These are phyloP conservation scores for Salminus brasiliensis DNA, from an alignment of 2,113 vertebrate species.

Conservation along the genomic window DNA sequence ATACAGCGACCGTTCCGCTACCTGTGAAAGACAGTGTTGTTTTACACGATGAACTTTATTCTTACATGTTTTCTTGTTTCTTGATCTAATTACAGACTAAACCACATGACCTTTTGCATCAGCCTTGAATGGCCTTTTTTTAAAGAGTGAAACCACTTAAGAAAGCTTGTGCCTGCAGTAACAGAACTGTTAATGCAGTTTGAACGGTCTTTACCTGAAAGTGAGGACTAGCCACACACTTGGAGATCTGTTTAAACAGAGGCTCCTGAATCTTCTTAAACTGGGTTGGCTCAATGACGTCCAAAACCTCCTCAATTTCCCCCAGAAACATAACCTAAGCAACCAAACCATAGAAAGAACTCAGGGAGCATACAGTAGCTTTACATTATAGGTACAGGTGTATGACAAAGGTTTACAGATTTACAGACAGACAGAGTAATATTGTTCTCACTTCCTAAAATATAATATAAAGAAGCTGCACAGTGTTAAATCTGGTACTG, in stretches of 20 bases:
- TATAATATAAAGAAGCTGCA: too few species aligned
- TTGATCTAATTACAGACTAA: too few species aligned
- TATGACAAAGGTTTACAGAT: too few species aligned
- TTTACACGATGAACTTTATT: neutral
- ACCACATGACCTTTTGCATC: too few species aligned
- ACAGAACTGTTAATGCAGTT: neutral
- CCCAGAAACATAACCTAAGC: conserved; percentile 96
- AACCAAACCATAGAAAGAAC: conserved; percentile 10
- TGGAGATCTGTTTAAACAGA: conserved; percentile 96
- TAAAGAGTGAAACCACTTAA: too few species aligned
- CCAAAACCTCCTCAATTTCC: conserved; percentile 98
- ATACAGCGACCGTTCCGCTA: conserved; percentile 95
- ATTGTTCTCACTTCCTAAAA: too few species aligned
- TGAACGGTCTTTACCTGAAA: conserved; percentile 84
- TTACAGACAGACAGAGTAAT: too few species aligned
- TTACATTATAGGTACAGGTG: too few species aligned
- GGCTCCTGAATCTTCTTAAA: conserved; percentile 98
- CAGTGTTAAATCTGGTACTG: neutral
- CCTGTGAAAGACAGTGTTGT: conserved; percentile 70
- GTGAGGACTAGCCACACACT: conserved; percentile 95
- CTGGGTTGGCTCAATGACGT: conserved; percentile 96
- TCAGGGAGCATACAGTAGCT: neutral
- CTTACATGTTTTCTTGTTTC: too few species aligned
- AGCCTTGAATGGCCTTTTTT: too few species aligned
- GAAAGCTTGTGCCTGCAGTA: too few species aligned